A percentile compares a stretch with the other conserved stretches of the same genome.
Conservation (phyloP, 1,140 invertebrate genomes). For the Anastatus disparis region DNA sequence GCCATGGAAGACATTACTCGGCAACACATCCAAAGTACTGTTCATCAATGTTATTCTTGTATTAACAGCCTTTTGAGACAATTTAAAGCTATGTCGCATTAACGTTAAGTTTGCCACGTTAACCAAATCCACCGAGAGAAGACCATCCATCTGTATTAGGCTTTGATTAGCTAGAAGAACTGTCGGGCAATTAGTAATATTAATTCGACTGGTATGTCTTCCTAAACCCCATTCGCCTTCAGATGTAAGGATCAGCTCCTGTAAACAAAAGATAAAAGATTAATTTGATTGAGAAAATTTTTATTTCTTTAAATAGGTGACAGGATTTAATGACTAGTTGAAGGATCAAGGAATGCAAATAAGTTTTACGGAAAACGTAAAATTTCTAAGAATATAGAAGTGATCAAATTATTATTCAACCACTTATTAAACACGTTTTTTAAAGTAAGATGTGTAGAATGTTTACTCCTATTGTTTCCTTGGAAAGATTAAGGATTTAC, state of each 20-base stretch:
- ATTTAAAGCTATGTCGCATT: slow-evolving; percentile 57
- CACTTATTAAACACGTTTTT: no score
- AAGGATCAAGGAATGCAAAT: slow-evolving; percentile 13
- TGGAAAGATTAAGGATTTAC: no score
- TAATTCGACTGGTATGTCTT: slow-evolving; percentile 66
- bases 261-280: slow-evolving; percentile 48
- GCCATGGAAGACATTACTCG: slow-evolving; percentile 76
- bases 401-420: no score
- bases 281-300: no score
- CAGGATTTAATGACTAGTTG: neutral
- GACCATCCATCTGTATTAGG: slow-evolving; percentile 60
- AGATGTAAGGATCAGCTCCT: slow-evolving; percentile 71
- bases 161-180: slow-evolving; percentile 67
- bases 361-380: neutral
- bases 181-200: slow-evolving; percentile 67
- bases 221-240: slow-evolving; percentile 69
- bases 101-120: slow-evolving; percentile 67
- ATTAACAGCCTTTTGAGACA: slow-evolving; percentile 50
- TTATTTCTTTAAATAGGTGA: neutral
- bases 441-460: no score
- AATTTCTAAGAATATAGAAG: neutral
- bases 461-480: no score
- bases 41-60: slow-evolving; percentile 60
- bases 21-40: slow-evolving; percentile 69
- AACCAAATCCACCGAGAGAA: slow-evolving; percentile 64